Base-by-base conservation (phyloP, 2,797 vertebrate genomes). In the Anguilla pacifica region DNA sequence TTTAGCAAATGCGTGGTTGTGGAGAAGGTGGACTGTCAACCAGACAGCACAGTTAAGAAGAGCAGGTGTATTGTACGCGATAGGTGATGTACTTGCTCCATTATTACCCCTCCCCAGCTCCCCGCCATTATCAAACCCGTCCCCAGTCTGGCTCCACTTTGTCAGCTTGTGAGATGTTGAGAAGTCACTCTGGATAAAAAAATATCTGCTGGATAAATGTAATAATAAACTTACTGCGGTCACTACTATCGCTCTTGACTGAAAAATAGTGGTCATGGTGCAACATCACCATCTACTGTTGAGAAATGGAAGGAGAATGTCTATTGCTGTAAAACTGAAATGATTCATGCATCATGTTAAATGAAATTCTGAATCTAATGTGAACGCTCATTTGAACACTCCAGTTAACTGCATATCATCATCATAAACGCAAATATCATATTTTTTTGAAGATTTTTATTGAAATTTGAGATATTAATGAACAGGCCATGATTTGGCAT, bases 201-300 rank as follows among this genome's bases (percentile, higher is more conserved):
- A 61, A 43, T 53, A 53, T 53, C 53, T 53, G 53, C 53, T 53
- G 53, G 13, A 25, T 22, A 64, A 64, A 64, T 64, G 19, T 19
- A 64, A 5, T 64, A 22, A 19, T 22, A 64, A 19, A 64, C 22
- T 19, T 64, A 64, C 59, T 64, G 22, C 19, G 59, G 22, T 64
- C 59, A 25, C 59, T 10, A 74, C 10, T 74, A 39, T 74, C 31
- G n/a, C 64, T 15, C 28, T 74, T 74, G 28, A 74, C 72, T 39
- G 17, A 6, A 39, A 39, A 77, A 39, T 43, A 25, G 25, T 79
- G 74, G 74, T 79, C 4, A 79, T 82, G 79, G 43, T 82, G 43
- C 79, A 81, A 81, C 10, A 82, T 25, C 39, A 35, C 39, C 74
- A 79, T 79, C 74, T 82, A 43, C 79, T 82, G 79, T 82, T 82